phyloP scores from a whole-genome alignment of 1,140 invertebrate species.

The Eciton burchellii region DNA sequence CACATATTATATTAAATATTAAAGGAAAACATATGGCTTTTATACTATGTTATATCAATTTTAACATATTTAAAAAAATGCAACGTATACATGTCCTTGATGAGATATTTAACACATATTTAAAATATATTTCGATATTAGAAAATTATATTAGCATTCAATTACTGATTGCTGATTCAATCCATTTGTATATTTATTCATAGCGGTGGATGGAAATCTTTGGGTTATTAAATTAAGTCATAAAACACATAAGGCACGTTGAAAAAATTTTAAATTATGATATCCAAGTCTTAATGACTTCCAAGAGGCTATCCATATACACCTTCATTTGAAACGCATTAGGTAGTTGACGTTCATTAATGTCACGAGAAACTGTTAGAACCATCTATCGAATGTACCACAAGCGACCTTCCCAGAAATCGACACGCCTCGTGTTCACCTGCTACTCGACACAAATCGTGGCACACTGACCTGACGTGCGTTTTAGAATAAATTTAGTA shows the following conservation, averaged over 20 bases:
- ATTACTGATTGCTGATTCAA: too few relatives aligned
- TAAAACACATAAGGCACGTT: neutral
- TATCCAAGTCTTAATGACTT: neutral
- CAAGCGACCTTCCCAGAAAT: constrained; percentile 23
- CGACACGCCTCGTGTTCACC: constrained; percentile 30
- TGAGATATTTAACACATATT: too few relatives aligned
- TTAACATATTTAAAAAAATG: too few relatives aligned
- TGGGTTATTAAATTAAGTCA: neutral
- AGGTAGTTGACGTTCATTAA: constrained; percentile 1
- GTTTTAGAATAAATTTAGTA: constrained; percentile 76
- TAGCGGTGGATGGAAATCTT: neutral
- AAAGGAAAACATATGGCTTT: too few relatives aligned
- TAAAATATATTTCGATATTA: too few relatives aligned
- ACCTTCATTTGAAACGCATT: neutral
- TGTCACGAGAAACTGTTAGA: neutral
- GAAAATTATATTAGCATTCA: too few relatives aligned
- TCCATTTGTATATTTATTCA: too few relatives aligned
- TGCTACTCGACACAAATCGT: constrained; percentile 69
- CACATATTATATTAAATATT: too few relatives aligned
- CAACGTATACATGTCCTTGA: too few relatives aligned
- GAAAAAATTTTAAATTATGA: neutral
- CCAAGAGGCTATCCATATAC: neutral
- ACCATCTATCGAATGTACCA: neutral
- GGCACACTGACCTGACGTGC: constrained; percentile 76
- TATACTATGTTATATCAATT: too few relatives aligned